Evolutionary conservation across 64 coral and sea anemone species (phyloP).

Genomic region (Platygyra sinensis): DNA sequence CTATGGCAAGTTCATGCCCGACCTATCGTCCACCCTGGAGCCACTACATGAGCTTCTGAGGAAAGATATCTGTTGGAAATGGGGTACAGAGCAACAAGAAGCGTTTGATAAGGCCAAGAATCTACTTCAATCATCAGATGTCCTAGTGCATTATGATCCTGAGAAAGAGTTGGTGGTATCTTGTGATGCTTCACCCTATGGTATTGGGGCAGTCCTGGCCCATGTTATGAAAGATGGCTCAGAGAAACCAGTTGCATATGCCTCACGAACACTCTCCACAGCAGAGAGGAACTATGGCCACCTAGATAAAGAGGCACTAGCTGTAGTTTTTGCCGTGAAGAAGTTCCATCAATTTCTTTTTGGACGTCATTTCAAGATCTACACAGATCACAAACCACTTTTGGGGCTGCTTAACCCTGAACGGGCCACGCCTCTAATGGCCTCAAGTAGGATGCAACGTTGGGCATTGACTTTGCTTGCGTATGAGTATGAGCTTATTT

Average conservation of each 20-base stretch:
- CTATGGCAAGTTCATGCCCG: constrained; percentile 55
- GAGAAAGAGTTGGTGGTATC: constrained; percentile 32
- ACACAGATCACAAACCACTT: constrained; percentile 58
- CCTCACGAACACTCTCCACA: constrained; percentile 17
- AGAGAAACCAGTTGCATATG: constrained; percentile 44
- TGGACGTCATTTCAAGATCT: constrained; percentile 39
- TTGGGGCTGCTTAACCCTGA: not conserved
- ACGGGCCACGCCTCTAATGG: too few species aligned
- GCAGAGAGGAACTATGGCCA: constrained; percentile 49
- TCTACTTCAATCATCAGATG: constrained; percentile 20
- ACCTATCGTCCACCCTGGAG: constrained; percentile 13
- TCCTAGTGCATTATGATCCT: constrained; percentile 49
- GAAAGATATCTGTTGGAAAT: constrained; percentile 17
- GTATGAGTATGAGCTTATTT: constrained; percentile 39
- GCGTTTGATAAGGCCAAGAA: constrained; percentile 43
- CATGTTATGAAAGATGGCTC: too few species aligned
- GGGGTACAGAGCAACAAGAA: constrained; percentile 14
- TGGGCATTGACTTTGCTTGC: not conserved
- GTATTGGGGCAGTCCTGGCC: not conserved
- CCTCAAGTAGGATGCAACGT: not conserved
- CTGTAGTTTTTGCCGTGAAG: not conserved
- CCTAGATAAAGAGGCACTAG: constrained; percentile 7
- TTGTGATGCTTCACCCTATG: too few species aligned
- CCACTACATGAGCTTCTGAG: constrained; percentile 39
- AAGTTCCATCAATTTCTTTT: constrained; percentile 49